Conservation (phyloP, 2,888 invertebrate species). For the Fissipunctia ypsillon region DNA sequence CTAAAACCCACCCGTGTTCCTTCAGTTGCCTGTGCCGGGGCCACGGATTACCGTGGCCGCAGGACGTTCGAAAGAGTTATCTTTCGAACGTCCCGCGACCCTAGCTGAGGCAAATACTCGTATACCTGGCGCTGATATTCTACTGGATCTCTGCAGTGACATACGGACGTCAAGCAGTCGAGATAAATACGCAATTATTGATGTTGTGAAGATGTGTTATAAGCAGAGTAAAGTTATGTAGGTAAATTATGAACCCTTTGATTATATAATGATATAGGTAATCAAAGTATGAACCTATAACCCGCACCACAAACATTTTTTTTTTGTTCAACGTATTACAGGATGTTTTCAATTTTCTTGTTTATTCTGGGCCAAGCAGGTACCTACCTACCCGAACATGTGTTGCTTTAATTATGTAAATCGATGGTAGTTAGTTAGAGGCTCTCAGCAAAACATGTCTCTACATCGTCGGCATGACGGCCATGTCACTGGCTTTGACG, state of each 20-base stretch:
- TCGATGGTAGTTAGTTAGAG: neutral
- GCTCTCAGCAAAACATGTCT: conserved; percentile 1
- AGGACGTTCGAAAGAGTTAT: no score
- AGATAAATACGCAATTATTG: neutral
- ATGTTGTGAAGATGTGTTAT: neutral
- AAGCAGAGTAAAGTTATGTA: neutral
- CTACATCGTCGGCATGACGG: neutral
- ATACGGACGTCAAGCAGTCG: neutral
- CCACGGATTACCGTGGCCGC: no score
- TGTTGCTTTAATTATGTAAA: conserved; percentile 38
- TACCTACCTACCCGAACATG: neutral
- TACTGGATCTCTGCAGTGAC: neutral
- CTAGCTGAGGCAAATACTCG: no score
- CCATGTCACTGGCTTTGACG: neutral
- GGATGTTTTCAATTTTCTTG: neutral
- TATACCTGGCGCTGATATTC: neutral
- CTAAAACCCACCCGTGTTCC: no score
- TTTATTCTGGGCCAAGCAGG: conserved; percentile 14
- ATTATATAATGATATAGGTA: no score
- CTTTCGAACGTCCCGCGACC: no score
- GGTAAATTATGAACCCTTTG: no score
- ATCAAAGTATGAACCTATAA: no score
- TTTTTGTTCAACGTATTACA: neutral
- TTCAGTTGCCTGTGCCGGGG: no score
- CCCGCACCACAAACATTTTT: no score